phyloP scores from a whole-genome alignment of 1,140 invertebrate genomes.

The Doryteuthis pealeii region DNA sequence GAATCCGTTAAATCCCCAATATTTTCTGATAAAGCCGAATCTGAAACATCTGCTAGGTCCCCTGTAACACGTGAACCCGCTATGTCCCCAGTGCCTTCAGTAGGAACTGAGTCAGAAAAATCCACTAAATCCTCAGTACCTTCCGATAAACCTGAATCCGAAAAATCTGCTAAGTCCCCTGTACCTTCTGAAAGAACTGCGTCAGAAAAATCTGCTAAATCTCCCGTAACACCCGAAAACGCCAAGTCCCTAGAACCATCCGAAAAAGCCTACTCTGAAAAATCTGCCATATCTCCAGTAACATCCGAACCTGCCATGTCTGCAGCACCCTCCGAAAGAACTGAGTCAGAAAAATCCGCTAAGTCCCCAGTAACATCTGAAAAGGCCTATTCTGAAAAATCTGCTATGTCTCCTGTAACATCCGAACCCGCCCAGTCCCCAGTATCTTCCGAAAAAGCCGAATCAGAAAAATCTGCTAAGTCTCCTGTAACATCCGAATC shows the following conservation, averaged over 20 bases:
- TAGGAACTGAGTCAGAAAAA: neutral
- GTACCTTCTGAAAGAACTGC: neutral
- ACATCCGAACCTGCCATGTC: neutral
- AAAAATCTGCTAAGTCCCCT: neutral
- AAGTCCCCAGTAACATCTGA: no score
- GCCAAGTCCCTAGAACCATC: neutral
- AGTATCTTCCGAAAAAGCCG: neutral
- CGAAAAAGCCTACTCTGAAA: neutral
- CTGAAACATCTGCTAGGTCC: neutral
- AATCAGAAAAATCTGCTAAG: neutral
- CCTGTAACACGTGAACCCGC: neutral
- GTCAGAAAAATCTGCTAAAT: neutral
- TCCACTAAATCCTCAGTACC: neutral
- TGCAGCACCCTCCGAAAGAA: neutral
- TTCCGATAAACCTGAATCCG: neutral
- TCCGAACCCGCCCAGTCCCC: neutral
- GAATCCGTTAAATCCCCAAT: neutral
- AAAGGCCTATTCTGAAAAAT: constrained; percentile 4
- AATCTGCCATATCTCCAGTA: neutral
- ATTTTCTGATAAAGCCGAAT: neutral
- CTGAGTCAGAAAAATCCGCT: neutral
- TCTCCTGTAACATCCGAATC: neutral
- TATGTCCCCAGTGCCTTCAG: neutral
- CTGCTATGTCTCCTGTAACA: neutral
- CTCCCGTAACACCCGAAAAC: neutral